Evolutionary conservation across 2,888 invertebrate genomes (phyloP).

Genomic region (Cryptus viduatorius): DNA sequence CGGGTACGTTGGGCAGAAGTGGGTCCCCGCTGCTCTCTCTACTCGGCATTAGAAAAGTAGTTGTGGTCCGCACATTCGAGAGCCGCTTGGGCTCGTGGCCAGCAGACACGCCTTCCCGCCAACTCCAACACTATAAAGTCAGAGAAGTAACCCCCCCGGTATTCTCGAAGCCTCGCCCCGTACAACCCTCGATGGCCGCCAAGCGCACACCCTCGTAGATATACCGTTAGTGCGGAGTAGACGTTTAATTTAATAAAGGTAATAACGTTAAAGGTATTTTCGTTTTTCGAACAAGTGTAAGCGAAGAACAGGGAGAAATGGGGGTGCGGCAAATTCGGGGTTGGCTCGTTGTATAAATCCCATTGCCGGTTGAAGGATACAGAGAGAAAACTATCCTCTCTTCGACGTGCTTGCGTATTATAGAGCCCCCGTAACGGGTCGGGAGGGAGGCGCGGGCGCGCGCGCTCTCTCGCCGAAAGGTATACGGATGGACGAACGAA

Average conservation of each 20-base stretch:
- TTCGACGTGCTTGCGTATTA: slow-evolving; percentile 39
- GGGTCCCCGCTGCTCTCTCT: slow-evolving; percentile 6
- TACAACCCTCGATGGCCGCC: slow-evolving; percentile 50
- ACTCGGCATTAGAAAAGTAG: slow-evolving; percentile 63
- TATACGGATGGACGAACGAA: slow-evolving; percentile 74
- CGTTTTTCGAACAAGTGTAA: slow-evolving; percentile 74
- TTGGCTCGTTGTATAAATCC: slow-evolving; percentile 59
- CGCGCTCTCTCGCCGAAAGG: slow-evolving; percentile 71
- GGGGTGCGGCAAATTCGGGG: slow-evolving; percentile 8
- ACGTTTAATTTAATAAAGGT: slow-evolving; percentile 84
- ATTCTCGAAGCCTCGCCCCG: slow-evolving; percentile 54
- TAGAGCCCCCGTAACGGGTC: neutral
- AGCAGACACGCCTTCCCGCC: slow-evolving; percentile 60
- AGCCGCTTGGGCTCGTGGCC: slow-evolving; percentile 63
- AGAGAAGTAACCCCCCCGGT: slow-evolving; percentile 33
- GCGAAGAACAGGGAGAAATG: slow-evolving; percentile 8
- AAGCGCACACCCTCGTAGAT: slow-evolving; percentile 35
- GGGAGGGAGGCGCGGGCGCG: slow-evolving; percentile 30
- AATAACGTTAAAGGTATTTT: slow-evolving; percentile 83
- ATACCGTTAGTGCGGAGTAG: slow-evolving; percentile 57
- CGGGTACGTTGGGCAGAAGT: slow-evolving; percentile 50
- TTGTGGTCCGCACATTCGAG: slow-evolving; percentile 52
- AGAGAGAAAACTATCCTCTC: slow-evolving; percentile 14
- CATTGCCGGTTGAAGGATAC: slow-evolving; percentile 48
- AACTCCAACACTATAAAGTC: slow-evolving; percentile 52